phyloP scores from a whole-genome alignment of 2,113 vertebrate species.

The Ciconia maguari region DNA sequence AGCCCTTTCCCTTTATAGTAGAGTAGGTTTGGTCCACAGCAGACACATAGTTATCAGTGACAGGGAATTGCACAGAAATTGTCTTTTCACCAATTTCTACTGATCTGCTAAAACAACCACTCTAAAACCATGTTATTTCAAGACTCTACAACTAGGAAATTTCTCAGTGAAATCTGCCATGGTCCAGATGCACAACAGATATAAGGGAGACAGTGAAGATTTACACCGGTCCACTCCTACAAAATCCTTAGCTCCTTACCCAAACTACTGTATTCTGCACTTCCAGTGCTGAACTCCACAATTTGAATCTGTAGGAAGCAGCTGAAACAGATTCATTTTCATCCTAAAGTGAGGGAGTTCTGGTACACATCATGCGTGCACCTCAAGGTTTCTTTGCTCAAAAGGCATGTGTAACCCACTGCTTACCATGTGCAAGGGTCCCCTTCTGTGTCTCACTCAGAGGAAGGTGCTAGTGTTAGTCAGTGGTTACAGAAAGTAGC shows the following conservation, averaged over 20 bases:
- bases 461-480: not conserved
- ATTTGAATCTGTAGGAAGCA: not conserved
- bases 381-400: not conserved
- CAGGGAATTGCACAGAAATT: not conserved
- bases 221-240: not conserved
- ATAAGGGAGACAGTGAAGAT: not conserved
- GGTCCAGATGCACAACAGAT: not conserved
- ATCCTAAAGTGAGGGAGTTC: not conserved
- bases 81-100: not conserved
- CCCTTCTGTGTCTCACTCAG: not conserved
- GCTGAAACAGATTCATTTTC: not conserved
- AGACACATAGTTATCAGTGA: not conserved
- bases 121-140: not conserved
- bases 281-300: not conserved
- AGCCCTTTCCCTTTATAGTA: accelerated
- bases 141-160: not conserved
- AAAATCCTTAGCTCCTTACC: not conserved
- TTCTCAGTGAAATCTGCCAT: not conserved
- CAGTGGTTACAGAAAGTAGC: not conserved
- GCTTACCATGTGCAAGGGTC: not conserved
- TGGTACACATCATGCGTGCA: accelerated
- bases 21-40: not conserved
- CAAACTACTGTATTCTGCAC: not conserved
- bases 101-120: not conserved
- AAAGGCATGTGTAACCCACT: not conserved